Conservation (phyloP, 2,888 invertebrate genomes). For the Linnaemya vulpina region DNA sequence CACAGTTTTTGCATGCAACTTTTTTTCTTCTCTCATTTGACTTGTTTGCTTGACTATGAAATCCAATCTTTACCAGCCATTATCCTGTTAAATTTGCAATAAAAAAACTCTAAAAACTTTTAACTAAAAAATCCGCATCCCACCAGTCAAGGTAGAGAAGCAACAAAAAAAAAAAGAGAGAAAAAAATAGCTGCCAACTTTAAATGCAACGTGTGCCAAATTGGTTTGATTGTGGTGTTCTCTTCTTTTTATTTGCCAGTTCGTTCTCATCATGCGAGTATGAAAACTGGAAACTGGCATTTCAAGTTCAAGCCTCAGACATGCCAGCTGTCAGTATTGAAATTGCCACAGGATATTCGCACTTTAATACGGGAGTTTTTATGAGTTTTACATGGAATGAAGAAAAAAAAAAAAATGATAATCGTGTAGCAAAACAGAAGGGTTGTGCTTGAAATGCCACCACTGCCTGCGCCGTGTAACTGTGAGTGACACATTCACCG, state of each 20-base stretch:
- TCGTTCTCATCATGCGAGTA: slow-evolving; percentile 57
- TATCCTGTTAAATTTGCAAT: slow-evolving; percentile 63
- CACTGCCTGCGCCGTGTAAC: slow-evolving; percentile 35
- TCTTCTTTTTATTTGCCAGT: slow-evolving; percentile 13
- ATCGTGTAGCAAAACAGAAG: slow-evolving; percentile 10
- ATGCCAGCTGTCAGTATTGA: slow-evolving; percentile 79
- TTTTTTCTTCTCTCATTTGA: slow-evolving; percentile 38
- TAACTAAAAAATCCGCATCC: slow-evolving; percentile 40
- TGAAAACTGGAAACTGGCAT: slow-evolving; percentile 63
- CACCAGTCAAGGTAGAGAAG: slow-evolving; percentile 61
- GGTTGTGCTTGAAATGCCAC: slow-evolving; percentile 45
- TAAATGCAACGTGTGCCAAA: slow-evolving; percentile 77
- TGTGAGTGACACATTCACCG: slow-evolving; percentile 63
- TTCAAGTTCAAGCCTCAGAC: slow-evolving; percentile 78
- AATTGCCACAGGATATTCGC: slow-evolving; percentile 72
- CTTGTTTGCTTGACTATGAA: slow-evolving; percentile 66
- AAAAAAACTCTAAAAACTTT: slow-evolving; percentile 38
- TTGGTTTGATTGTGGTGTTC: slow-evolving; percentile 48
- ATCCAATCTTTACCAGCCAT: slow-evolving; percentile 70
- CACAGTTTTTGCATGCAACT: neutral
- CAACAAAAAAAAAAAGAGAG: slow-evolving; percentile 31
- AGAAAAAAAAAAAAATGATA: neutral
- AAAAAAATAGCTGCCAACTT: slow-evolving; percentile 23
- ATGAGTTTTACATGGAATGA: slow-evolving; percentile 16
- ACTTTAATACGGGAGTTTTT: slow-evolving; percentile 61